Evolutionary conservation across 2,888 invertebrate species (phyloP).

Genomic region (Patella pellucida): DNA sequence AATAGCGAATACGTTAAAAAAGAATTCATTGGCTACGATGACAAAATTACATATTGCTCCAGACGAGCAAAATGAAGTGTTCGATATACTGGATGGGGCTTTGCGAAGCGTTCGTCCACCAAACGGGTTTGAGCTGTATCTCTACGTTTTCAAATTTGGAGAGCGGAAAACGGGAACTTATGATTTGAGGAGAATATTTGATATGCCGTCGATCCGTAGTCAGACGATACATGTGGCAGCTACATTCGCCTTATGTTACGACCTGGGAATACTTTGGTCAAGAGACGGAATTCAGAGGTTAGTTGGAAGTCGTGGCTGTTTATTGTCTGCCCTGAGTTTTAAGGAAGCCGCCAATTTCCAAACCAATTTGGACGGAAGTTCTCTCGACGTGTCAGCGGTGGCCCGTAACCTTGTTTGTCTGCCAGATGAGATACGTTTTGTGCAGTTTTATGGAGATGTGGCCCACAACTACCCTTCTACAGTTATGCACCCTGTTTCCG

Average conservation of each 20-base stretch:
- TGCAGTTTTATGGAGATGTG: background rate
- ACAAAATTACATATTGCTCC: slow-evolving; percentile 1
- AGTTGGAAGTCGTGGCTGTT: background rate
- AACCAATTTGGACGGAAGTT: background rate
- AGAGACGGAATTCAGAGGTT: background rate
- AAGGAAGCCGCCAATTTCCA: background rate
- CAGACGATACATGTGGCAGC: background rate
- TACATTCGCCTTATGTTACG: background rate
- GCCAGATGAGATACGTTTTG: background rate
- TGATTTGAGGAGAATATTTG: background rate
- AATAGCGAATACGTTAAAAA: background rate
- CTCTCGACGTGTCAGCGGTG: background rate
- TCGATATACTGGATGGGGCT: background rate
- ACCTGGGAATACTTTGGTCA: background rate
- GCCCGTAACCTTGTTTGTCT: background rate
- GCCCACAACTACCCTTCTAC: background rate
- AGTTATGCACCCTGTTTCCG: background rate
- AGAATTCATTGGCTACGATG: background rate
- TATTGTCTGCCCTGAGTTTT: background rate
- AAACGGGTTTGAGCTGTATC: background rate
- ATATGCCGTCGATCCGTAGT: background rate
- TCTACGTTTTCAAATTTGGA: slow-evolving; percentile 3
- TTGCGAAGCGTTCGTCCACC: background rate
- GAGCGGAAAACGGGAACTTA: background rate
- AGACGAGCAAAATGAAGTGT: background rate